Conservation (phyloP, 2,888 invertebrate genomes). For the Cistogaster globosa region DNA sequence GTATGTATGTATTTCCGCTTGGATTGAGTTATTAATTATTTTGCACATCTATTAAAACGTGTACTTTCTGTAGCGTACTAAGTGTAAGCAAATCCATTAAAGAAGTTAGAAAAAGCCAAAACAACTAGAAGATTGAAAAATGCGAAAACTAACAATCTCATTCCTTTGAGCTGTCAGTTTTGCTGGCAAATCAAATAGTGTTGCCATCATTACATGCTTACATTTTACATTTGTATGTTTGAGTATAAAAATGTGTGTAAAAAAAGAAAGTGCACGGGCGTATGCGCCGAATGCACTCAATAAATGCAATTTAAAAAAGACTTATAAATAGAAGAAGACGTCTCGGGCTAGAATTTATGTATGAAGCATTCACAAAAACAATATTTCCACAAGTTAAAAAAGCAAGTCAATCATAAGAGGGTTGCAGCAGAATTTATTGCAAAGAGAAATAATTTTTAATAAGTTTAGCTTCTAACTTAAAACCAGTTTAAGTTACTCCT, state of each 20-base stretch:
- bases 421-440: neutral
- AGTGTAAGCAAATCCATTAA: slow-evolving; percentile 49
- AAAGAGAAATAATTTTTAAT: neutral
- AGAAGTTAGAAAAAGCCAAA: neutral
- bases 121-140: neutral
- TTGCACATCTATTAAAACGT: slow-evolving; percentile 4
- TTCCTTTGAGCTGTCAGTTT: slow-evolving; percentile 70
- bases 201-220: slow-evolving; percentile 51
- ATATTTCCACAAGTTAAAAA: slow-evolving; percentile 9
- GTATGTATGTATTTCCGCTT: slow-evolving; percentile 77
- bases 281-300: slow-evolving; percentile 14
- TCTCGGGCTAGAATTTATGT: neutral
- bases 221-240: slow-evolving; percentile 37
- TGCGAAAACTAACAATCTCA: slow-evolving; percentile 52
- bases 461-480: neutral
- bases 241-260: neutral
- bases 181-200: slow-evolving; percentile 66
- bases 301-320: neutral
- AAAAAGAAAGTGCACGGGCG: slow-evolving; percentile 45
- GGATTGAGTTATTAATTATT: slow-evolving; percentile 80
- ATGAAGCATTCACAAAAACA: neutral
- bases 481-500: neutral
- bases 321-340: slow-evolving; percentile 16
- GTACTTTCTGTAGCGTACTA: neutral
- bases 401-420: slow-evolving; percentile 5